Conservation (phyloP, 2,888 invertebrate genomes). For the Eulithis testata region DNA sequence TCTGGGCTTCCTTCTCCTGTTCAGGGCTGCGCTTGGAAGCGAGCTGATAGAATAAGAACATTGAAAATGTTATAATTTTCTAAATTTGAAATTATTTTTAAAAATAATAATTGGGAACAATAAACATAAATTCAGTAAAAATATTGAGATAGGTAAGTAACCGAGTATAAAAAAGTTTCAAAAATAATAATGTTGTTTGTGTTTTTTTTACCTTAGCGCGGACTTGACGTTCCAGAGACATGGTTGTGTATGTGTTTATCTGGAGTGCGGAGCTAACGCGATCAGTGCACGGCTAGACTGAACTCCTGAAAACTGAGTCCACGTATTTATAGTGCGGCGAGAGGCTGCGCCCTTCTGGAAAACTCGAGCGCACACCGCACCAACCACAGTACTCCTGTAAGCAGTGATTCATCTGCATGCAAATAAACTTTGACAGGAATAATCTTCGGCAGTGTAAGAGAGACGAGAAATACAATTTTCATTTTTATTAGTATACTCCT, state of each 20-base stretch:
- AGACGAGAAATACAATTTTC: neutral
- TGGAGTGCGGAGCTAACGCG: constrained; percentile 64
- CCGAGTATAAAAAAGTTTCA: neutral
- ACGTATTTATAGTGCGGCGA: constrained; percentile 76
- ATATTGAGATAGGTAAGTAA: neutral
- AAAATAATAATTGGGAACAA: neutral
- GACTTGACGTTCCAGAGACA: constrained; percentile 97
- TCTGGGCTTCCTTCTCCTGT: constrained; percentile 94
- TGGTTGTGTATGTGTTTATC: constrained; percentile 71
- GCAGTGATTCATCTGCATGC: constrained; percentile 40
- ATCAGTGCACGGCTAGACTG: constrained; percentile 76
- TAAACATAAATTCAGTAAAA: neutral
- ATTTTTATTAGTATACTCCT: neutral
- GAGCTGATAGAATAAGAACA: constrained; percentile 81
- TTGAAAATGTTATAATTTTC: neutral
- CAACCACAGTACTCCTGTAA: constrained; percentile 56
- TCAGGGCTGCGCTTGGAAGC: constrained; percentile 92
- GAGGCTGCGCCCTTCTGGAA: constrained; percentile 81
- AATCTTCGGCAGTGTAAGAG: neutral
- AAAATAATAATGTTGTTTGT: too few relatives aligned
- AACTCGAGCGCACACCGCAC: constrained; percentile 62
- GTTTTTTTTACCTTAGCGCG: constrained; percentile 89
- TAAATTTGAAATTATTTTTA: neutral
- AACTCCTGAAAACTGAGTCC: constrained; percentile 74
- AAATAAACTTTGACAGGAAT: constrained; percentile 69